Base-by-base conservation (phyloP, 30 jellyfish, hydroid and myxozoan genomes). In the Hydra vulgaris region DNA sequence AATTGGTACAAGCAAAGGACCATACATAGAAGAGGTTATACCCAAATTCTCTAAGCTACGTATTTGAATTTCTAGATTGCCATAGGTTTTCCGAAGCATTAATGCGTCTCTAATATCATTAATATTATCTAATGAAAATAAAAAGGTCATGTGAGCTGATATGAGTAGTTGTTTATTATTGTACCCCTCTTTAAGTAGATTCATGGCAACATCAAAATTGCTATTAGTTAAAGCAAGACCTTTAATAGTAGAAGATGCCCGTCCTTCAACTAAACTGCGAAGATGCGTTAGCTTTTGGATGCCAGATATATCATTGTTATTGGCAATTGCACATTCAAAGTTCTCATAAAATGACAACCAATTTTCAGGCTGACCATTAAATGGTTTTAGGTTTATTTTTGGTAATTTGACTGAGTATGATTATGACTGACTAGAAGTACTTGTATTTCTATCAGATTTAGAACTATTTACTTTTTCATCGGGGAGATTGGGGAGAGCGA, bases 321-420 rank as follows among this genome's bases (percentile, higher is more conserved):
- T n/a, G n/a, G n/a, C n/a, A n/a, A n/a, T 19, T 71, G 79, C 79
- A 20, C 24, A 71, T 71, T 71, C 79, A 71, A 71, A 71, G 21
- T 23, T 71, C 17, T 71, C 66, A 19, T 23, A 23, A 71, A 71
- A 71, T 15, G 79, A 18, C 21, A 23, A 18, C 79, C 79, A 71
- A 20, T 71, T 71, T 71, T 71, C 79, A 20, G 79, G 79, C 21
- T 71, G 17, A 17, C 79, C 79, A 71, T 71, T 40, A 71, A 71
- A 71, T 20, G 79, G 79, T 16, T 15, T 17, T 20, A 71, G 66
- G 17, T 71, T 19, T 23, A 71, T 18, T 18, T 23, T 17, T 16
- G 79, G 79, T 20, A 17, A 71, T 71, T 18, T 71, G 24, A 71
- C 71, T 15, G 71, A 15, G 71, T 56, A 15, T 15, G n/a, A 15